Conservation (phyloP, 1,140 invertebrate species). For the Aricia agestis region DNA sequence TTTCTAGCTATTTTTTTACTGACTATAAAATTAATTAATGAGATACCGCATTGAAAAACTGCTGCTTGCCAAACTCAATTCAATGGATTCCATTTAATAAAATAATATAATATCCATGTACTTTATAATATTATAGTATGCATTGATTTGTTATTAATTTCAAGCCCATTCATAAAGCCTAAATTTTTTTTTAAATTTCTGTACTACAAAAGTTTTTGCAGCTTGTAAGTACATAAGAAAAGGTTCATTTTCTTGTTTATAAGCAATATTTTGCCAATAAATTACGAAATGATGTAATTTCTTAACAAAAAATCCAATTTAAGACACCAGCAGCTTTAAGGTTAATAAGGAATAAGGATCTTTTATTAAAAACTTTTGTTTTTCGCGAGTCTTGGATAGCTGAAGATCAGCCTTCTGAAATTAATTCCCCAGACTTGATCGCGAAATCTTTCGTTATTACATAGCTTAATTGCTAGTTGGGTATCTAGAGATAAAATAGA, state of each 20-base stretch:
- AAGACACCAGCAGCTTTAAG: background rate
- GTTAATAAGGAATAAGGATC: background rate
- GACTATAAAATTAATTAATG: no score
- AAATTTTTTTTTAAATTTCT: no score
- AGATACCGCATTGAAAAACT: no score
- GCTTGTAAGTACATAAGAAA: background rate
- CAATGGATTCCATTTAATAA: no score
- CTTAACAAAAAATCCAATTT: background rate
- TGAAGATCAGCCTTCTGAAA: background rate
- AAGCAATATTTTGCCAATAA: background rate
- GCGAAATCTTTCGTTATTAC: background rate
- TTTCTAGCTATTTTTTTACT: no score
- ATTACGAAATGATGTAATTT: background rate
- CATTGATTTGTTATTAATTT: no score
- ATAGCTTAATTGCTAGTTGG: background rate
- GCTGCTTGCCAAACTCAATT: no score
- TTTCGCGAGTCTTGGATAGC: background rate
- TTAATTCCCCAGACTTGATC: background rate
- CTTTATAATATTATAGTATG: no score
- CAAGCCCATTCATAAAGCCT: no score
- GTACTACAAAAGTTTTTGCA: background rate
- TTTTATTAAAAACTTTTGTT: conserved; percentile 4
- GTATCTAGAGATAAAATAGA: background rate
- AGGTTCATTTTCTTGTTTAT: background rate
- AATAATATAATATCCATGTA: no score